Percentiles rank a stretch among this genome's conserved stretches.
phyloP scores from a whole-genome alignment of 1,140 invertebrate species.

The Dreissena polymorpha region DNA sequence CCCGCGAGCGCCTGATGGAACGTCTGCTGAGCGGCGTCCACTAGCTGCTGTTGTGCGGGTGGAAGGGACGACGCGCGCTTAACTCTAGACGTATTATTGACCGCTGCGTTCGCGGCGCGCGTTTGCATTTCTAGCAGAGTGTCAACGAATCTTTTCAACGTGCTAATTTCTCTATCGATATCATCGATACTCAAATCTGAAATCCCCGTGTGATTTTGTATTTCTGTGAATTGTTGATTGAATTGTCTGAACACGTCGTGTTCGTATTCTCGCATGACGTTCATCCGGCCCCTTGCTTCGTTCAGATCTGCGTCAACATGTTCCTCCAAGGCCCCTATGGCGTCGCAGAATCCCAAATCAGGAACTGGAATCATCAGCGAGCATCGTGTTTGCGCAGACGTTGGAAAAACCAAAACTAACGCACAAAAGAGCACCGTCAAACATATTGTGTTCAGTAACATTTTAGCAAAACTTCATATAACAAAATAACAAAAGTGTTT shows the following conservation, averaged over 20 bases:
- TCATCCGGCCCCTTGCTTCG: conserved; percentile 35
- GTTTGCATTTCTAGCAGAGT: background rate
- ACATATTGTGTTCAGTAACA: too few species aligned
- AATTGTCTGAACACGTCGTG: conserved; percentile 22
- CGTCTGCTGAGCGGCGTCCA: conserved; percentile 22
- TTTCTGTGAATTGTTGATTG: conserved; percentile 13
- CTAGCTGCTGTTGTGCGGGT: conserved; percentile 8
- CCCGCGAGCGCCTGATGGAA: conserved; percentile 19
- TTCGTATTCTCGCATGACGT: conserved; percentile 9
- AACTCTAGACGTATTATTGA: background rate
- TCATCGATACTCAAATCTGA: conserved; percentile 15
- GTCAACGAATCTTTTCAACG: conserved; percentile 13
- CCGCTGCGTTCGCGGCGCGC: background rate
- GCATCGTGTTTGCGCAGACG: conserved; percentile 22
- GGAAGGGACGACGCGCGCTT: conserved; percentile 4
- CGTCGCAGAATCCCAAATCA: conserved; percentile 28
- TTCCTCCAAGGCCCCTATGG: conserved; percentile 28
- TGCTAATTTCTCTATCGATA: conserved; percentile 31
- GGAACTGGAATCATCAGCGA: conserved; percentile 38
- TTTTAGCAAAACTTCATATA: too few species aligned
- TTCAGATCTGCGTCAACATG: conserved; percentile 27
- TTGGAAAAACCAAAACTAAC: too few species aligned
- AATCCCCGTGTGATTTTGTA: background rate
- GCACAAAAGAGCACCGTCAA: too few species aligned
- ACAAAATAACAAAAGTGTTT: too few species aligned